Percentiles rank a stretch among this genome's conserved stretches.
These are phyloP conservation scores for Plecotus auritus DNA, from an alignment of 2,113 vertebrate species.

Conservation along the genomic window DNA sequence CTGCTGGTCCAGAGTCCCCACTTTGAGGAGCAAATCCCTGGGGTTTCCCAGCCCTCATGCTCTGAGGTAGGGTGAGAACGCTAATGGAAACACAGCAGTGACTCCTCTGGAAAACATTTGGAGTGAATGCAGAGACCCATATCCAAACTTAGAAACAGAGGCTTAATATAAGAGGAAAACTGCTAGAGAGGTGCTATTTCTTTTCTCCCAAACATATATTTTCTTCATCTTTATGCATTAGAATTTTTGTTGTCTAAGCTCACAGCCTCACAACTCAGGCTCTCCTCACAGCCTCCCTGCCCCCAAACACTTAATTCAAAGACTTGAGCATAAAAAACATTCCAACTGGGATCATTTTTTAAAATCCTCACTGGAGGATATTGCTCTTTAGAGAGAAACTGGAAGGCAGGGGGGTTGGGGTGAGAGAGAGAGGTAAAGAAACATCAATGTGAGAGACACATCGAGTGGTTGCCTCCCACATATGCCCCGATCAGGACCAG, in stretches of 20 bases:
- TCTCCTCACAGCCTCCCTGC: background rate
- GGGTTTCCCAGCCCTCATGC: background rate
- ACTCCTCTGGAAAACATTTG: background rate
- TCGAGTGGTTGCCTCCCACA: no score
- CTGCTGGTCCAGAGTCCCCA: background rate
- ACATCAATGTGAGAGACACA: no score
- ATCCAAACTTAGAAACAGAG: background rate
- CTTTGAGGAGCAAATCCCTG: background rate
- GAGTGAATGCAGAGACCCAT: background rate
- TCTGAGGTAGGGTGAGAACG: background rate
- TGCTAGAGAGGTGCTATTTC: background rate
- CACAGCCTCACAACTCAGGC: background rate
- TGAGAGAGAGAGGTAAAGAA: no score
- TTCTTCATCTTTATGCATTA: background rate
- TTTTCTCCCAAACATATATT: background rate
- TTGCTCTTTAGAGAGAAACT: no score
- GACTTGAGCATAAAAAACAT: background rate
- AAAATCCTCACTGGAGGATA: no score
- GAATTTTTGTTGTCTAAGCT: background rate
- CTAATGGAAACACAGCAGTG: background rate
- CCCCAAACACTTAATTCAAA: background rate
- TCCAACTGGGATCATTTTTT: background rate
- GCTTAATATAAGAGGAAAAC: background rate
- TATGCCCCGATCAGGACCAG: no score
- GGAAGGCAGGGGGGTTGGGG: no score